These are phyloP conservation scores for Cassiopea andromeda DNA, from an alignment of 30 jellyfish, hydroid and myxozoan genomes.

Conservation along the genomic window DNA sequence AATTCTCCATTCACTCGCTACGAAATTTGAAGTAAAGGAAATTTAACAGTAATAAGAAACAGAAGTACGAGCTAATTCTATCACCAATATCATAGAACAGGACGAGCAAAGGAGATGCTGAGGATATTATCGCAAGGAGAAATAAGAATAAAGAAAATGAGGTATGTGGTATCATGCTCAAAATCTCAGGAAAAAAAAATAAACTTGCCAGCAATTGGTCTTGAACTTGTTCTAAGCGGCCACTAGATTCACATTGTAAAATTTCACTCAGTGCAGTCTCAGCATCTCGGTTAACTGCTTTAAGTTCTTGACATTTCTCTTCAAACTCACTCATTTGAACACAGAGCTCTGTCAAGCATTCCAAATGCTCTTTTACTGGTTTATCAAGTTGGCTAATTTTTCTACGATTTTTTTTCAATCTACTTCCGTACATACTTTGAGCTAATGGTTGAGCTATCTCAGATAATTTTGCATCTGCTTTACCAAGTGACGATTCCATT, in stretches of 20 bases:
- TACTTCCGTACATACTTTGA: not conserved
- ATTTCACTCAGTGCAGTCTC: slow-evolving; percentile 13
- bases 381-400: not conserved
- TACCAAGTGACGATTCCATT: not conserved
- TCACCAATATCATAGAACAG: not conserved
- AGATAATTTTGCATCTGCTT: not conserved
- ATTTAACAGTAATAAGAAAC: not conserved
- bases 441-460: not conserved
- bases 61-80: not conserved
- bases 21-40: not conserved
- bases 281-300: not conserved
- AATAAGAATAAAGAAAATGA: too few relatives aligned
- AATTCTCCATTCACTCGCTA: slow-evolving; percentile 19
- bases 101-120: too few relatives aligned
- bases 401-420: not conserved
- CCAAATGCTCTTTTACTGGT: not conserved
- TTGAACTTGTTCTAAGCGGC: slow-evolving; percentile 3
- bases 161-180: too few relatives aligned
- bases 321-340: slow-evolving; percentile 2
- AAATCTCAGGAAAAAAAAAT: not conserved
- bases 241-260: not conserved
- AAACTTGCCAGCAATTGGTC: slow-evolving; percentile 2
- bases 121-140: too few relatives aligned
- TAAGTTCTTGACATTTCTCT: not conserved
- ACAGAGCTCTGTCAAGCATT: not conserved